Evolutionary conservation across 2,888 invertebrate genomes (phyloP).

Genomic region (Metacarcinus magister): DNA sequence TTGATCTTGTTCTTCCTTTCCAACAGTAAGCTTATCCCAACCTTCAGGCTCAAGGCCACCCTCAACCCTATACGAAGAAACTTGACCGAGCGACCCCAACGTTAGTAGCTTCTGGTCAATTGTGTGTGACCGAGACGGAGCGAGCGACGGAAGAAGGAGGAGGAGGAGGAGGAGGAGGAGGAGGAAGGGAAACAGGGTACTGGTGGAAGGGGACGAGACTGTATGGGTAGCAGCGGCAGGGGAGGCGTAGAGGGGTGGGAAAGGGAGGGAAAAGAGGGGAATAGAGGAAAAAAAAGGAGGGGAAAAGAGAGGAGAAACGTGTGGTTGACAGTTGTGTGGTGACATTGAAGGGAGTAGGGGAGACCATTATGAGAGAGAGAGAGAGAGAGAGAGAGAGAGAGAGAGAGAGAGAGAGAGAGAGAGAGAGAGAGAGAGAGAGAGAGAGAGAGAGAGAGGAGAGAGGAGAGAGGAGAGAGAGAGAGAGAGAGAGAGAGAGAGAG

Average conservation of each 20-base stretch:
- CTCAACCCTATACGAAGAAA: background rate
- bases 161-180: background rate
- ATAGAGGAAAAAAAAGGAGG: background rate
- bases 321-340: background rate
- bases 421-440: background rate
- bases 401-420: background rate
- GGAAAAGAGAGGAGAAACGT: background rate
- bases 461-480: background rate
- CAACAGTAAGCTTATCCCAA: too few relatives aligned
- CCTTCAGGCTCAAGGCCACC: background rate
- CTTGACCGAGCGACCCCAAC: background rate
- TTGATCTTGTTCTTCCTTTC: background rate
- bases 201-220: background rate
- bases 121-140: constrained; percentile 1
- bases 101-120: background rate
- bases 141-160: background rate
- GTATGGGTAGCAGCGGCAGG: too few relatives aligned
- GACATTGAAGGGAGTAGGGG: background rate
- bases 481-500: constrained; percentile 11
- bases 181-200: background rate
- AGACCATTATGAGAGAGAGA: background rate
- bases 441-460: background rate
- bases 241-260: too few relatives aligned
- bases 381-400: constrained; percentile 26
- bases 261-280: background rate